phyloP scores from a whole-genome alignment of 1,140 invertebrate species.

The Acromyrmex echinatior region DNA sequence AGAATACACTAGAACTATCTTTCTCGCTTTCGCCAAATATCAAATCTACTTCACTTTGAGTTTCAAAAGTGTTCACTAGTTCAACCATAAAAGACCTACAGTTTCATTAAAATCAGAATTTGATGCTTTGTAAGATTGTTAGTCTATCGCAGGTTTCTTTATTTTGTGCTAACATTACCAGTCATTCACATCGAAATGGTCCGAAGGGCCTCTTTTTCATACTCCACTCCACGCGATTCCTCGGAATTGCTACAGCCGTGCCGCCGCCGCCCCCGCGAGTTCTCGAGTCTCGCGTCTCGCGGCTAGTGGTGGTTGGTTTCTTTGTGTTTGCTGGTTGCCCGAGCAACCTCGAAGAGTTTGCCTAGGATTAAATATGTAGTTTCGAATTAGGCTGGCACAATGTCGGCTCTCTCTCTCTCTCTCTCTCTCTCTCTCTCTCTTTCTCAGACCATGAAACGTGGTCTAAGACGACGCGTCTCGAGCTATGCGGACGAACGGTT shows the following conservation, averaged over 20 bases:
- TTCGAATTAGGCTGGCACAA: slow-evolving; percentile 83
- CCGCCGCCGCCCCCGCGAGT: slow-evolving; percentile 62
- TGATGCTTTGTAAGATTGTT: no score
- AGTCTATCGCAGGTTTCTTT: background rate
- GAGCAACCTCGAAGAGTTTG: slow-evolving; percentile 80
- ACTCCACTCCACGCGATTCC: slow-evolving; percentile 65
- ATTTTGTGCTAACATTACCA: background rate
- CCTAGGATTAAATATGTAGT: slow-evolving; percentile 85
- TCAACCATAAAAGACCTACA: no score
- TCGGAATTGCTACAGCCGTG: slow-evolving; percentile 48
- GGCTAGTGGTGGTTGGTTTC: slow-evolving; percentile 71
- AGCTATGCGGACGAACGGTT: slow-evolving; percentile 30
- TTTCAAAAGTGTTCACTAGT: no score
- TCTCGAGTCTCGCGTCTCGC: slow-evolving; percentile 74
- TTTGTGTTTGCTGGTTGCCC: slow-evolving; percentile 78
- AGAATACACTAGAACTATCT: no score
- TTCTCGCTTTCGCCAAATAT: no score
- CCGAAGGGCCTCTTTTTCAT: slow-evolving; percentile 62
- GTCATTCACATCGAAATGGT: background rate
- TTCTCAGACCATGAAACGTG: slow-evolving; percentile 11
- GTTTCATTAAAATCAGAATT: no score
- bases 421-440: no score
- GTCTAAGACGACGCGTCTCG: slow-evolving; percentile 43
- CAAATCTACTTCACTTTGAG: no score
- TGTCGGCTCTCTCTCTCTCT: slow-evolving; percentile 30